A percentile compares a stretch with the other conserved stretches of the same genome.
phyloP scores from a whole-genome alignment of 2,113 vertebrate species.

The Pseudonaja textilis region DNA sequence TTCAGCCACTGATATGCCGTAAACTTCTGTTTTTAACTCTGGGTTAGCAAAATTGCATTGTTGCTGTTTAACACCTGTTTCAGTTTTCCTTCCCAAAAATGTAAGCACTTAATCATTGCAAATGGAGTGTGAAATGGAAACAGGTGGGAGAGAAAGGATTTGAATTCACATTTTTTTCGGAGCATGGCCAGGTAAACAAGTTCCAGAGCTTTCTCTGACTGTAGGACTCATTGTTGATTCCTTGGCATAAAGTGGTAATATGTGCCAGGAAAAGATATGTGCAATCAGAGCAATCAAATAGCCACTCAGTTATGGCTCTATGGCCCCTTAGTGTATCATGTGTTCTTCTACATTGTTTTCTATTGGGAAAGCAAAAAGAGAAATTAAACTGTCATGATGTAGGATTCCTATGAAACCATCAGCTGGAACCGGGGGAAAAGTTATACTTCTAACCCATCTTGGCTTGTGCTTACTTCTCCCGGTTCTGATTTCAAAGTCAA shows the following conservation, averaged over 20 bases:
- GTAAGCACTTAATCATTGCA: slow-evolving; percentile 57
- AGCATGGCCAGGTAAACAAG: slow-evolving; percentile 29
- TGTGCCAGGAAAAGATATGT: not conserved
- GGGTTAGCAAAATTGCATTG: slow-evolving; percentile 51
- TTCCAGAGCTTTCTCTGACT: not conserved
- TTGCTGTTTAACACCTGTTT: slow-evolving; percentile 60
- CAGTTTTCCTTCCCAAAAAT: slow-evolving; percentile 52
- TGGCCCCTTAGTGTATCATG: slow-evolving; percentile 1
- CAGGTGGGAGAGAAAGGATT: not conserved
- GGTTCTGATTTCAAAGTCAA: not conserved
- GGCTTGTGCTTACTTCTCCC: not conserved
- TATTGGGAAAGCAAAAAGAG: not conserved
- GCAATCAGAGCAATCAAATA: slow-evolving; percentile 13
- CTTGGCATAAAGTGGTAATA: not conserved
- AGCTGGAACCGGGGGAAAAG: not conserved
- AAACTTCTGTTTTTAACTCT: slow-evolving; percentile 57
- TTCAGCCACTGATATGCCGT: slow-evolving; percentile 52
- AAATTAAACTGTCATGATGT: not conserved
- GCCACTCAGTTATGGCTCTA: slow-evolving; percentile 7
- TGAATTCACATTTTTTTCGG: slow-evolving; percentile 51
- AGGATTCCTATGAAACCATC: not conserved
- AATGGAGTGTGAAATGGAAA: slow-evolving; percentile 61
- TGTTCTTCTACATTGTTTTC: not conserved
- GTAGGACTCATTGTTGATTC: not conserved
- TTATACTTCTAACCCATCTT: not conserved